Evolutionary conservation across 2,797 vertebrate species (phyloP).

Genomic region (Danionella dracula): DNA sequence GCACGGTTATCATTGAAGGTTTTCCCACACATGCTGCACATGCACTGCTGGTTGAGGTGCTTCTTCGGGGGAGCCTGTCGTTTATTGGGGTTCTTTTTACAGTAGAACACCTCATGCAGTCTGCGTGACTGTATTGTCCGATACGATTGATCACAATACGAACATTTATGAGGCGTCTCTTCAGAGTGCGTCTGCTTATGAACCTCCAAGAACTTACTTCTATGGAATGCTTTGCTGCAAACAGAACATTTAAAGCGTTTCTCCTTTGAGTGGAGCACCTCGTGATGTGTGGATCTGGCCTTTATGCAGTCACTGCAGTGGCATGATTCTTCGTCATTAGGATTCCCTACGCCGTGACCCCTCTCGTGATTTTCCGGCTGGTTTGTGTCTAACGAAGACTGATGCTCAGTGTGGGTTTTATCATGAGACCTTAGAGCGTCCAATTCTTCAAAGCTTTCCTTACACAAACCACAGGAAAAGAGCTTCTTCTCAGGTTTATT

Average conservation of each 20-base stretch:
- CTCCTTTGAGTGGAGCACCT: not conserved
- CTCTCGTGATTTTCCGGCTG: not conserved
- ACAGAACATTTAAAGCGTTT: not conserved
- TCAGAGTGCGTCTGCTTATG: conserved; percentile 20
- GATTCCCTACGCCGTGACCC: not conserved
- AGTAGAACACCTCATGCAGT: conserved; percentile 7
- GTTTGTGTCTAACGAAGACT: not conserved
- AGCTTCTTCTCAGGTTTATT: not conserved
- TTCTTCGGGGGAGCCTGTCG: not conserved
- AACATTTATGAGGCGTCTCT: conserved; percentile 3
- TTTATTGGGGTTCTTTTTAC: not conserved
- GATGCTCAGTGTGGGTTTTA: no score
- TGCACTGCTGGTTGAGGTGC: conserved; percentile 5
- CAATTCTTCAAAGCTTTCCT: no score
- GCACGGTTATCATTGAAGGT: not conserved
- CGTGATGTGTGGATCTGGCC: not conserved
- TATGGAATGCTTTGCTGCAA: conserved; percentile 11
- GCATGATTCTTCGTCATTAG: not conserved
- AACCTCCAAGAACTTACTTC: not conserved
- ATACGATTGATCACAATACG: conserved; percentile 17
- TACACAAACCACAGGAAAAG: no score
- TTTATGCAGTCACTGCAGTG: conserved; percentile 13
- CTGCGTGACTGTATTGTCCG: not conserved
- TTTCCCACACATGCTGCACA: conserved; percentile 20
- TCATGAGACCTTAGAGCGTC: no score